Conservation (phyloP, 2,797 vertebrate species). For the Trematomus bernacchii region DNA sequence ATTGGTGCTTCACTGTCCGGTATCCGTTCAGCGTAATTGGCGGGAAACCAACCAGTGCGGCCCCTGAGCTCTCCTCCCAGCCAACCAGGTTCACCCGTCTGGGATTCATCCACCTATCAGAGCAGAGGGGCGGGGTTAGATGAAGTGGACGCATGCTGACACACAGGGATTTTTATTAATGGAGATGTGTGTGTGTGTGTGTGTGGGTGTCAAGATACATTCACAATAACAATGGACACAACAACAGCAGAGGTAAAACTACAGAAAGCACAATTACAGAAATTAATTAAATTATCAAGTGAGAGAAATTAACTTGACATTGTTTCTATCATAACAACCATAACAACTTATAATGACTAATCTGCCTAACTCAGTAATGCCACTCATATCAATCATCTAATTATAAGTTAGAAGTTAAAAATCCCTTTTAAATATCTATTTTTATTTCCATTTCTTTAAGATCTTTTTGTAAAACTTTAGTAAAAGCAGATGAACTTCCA, state of each 20-base stretch:
- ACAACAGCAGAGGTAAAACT: background rate
- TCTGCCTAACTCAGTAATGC: background rate
- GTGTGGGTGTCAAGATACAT: constrained; percentile 2
- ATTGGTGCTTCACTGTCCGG: constrained; percentile 91
- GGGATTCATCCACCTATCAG: constrained; percentile 95
- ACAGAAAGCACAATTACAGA: background rate
- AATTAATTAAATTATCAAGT: no score
- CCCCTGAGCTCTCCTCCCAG: constrained; percentile 96
- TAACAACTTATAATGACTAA: background rate
- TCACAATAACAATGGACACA: background rate
- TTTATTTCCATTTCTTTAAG: background rate
- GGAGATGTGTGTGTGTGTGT: background rate
- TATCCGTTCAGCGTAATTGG: constrained; percentile 97
- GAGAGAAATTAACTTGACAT: background rate
- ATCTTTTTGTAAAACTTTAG: background rate
- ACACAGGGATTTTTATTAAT: background rate
- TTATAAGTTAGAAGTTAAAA: background rate
- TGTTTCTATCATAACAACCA: background rate
- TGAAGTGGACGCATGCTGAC: background rate
- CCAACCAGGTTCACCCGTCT: constrained; percentile 98
- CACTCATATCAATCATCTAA: background rate
- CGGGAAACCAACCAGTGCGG: constrained; percentile 98
- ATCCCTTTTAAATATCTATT: background rate
- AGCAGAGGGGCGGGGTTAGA: background rate
- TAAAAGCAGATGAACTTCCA: no score